phyloP scores from a whole-genome alignment of 2,113 vertebrate genomes.

The Bagarius yarrelli region DNA sequence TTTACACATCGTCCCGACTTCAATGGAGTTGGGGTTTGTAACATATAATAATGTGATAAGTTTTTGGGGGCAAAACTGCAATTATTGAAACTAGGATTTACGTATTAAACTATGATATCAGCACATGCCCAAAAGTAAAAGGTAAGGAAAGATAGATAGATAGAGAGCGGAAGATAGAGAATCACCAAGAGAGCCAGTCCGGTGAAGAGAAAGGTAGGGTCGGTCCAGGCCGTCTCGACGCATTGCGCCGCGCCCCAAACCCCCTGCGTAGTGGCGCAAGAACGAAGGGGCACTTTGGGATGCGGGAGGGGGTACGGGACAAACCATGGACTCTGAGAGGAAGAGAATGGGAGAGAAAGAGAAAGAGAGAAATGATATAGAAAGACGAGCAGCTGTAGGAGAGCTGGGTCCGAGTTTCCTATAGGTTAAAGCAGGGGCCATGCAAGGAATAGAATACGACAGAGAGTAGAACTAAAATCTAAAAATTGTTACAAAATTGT shows the following conservation, averaged over 20 bases:
- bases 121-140: conserved; percentile 16
- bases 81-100: no score
- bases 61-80: no score
- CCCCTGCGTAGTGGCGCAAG: conserved; percentile 76
- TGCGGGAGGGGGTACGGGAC: conserved; percentile 68
- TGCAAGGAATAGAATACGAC: conserved; percentile 26
- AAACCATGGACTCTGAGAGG: conserved; percentile 67
- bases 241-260: conserved; percentile 71
- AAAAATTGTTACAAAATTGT: not conserved
- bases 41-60: not conserved
- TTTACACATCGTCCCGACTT: no score
- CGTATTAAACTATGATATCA: not conserved
- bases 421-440: conserved; percentile 12
- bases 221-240: conserved; percentile 73
- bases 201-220: conserved; percentile 72
- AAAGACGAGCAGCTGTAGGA: conserved; percentile 15
- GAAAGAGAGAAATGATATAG: conserved; percentile 9
- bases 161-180: conserved; percentile 21
- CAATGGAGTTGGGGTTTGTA: no score
- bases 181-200: conserved; percentile 75
- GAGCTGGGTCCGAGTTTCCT: conserved; percentile 18
- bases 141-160: not conserved
- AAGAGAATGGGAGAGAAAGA: not conserved
- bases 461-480: conserved; percentile 3
- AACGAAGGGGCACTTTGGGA: conserved; percentile 79